These are phyloP conservation scores for Anolis apletophallus DNA, from an alignment of 2,797 vertebrate species.

Conservation along the genomic window DNA sequence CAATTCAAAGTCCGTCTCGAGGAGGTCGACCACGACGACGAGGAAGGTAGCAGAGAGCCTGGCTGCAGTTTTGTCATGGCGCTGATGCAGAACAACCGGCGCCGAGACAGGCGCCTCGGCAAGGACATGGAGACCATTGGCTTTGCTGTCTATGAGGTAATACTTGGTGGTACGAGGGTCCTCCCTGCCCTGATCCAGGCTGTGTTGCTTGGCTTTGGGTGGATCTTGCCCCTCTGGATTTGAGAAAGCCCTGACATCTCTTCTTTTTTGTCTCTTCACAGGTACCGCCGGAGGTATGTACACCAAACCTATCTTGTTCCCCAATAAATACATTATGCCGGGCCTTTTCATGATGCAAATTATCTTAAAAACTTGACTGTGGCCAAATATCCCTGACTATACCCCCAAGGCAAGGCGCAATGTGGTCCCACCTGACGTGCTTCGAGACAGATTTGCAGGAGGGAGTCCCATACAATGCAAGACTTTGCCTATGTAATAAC, in stretches of 20 bases:
- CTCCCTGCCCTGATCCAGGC: too few species aligned
- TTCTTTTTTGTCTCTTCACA: constrained; percentile 40
- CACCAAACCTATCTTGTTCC: background rate
- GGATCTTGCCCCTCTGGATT: too few species aligned
- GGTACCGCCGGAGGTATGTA: constrained; percentile 80
- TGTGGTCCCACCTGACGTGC: too few species aligned
- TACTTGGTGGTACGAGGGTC: too few species aligned
- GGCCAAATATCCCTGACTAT: too few species aligned
- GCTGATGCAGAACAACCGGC: constrained; percentile 95
- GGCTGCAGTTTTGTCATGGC: constrained; percentile 93
- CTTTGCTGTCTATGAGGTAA: constrained; percentile 92
- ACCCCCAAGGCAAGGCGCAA: too few species aligned
- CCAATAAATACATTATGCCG: too few species aligned
- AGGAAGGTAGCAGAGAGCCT: constrained; percentile 51
- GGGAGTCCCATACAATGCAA: too few species aligned
- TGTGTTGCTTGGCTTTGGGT: background rate
- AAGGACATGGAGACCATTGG: constrained; percentile 97
- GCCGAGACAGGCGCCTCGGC: constrained; percentile 85
- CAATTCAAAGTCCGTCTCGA: constrained; percentile 92
- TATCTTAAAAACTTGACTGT: too few species aligned
- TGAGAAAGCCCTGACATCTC: rapidly evolving
- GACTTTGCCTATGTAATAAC: too few species aligned
- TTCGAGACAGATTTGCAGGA: too few species aligned
- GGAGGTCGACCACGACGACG: constrained; percentile 75
- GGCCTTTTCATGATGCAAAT: too few species aligned